phyloP scores from a whole-genome alignment of 2,797 vertebrate species.

The Eurystomus glaucurus region DNA sequence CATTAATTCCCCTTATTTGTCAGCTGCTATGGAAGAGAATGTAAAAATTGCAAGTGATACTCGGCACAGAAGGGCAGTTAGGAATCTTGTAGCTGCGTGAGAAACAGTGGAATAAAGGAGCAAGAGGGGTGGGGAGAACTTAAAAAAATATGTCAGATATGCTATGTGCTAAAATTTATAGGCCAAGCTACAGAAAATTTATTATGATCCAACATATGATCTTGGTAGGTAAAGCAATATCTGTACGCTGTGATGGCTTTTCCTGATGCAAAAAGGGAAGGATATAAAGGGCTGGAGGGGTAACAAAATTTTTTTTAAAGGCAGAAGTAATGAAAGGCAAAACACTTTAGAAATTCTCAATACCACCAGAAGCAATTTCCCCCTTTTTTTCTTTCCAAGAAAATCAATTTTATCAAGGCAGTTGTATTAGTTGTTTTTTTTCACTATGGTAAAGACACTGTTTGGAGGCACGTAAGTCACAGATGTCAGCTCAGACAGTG shows the following conservation, averaged over 20 bases:
- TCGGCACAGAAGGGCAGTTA: neutral
- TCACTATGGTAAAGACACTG: conserved; percentile 3
- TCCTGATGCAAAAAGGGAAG: conserved; percentile 57
- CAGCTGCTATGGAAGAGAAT: neutral
- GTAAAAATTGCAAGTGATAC: conserved; percentile 16
- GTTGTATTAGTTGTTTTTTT: conserved; percentile 51
- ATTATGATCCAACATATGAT: neutral
- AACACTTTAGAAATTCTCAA: conserved; percentile 64
- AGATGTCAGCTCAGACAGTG: conserved; percentile 7
- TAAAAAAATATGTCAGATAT: neutral
- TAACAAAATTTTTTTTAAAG: conserved; percentile 61
- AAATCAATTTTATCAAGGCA: conserved; percentile 63
- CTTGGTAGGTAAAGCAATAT: conserved; percentile 50
- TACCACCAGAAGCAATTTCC: conserved; percentile 51
- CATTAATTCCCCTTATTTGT: conserved; percentile 58
- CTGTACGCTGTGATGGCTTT: conserved; percentile 59
- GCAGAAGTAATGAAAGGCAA: conserved; percentile 47
- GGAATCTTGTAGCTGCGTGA: neutral
- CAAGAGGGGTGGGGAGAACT: neutral
- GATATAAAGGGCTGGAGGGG: conserved; percentile 57
- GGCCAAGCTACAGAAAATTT: conserved; percentile 21
- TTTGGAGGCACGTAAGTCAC: neutral
- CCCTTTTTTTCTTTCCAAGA: conserved; percentile 32
- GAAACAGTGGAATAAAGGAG: neutral
- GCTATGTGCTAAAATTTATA: neutral